A percentile compares a stretch with the other conserved stretches of the same genome.
phyloP scores from a whole-genome alignment of 2,113 vertebrate species.

The Muntiacus reevesi region DNA sequence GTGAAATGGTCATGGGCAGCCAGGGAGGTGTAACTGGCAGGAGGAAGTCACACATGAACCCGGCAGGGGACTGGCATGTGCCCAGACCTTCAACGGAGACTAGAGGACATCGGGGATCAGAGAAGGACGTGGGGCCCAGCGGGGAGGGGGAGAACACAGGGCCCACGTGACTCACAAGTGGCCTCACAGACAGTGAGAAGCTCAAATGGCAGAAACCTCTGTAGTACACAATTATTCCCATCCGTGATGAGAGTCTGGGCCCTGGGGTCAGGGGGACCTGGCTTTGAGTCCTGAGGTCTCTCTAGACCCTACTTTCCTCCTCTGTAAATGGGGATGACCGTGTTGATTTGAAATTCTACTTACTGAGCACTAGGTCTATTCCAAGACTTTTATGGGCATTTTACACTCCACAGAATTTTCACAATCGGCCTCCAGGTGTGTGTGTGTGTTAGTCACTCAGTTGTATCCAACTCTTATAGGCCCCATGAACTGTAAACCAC shows the following conservation, averaged over 20 bases:
- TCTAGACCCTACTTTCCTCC: not conserved
- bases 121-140: not conserved
- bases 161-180: accelerated
- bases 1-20: not conserved
- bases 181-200: not conserved
- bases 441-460: not conserved
- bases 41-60: not conserved
- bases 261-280: not conserved
- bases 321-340: no score
- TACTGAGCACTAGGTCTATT: not conserved
- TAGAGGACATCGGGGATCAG: not conserved
- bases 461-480: not conserved
- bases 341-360: not conserved
- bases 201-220: accelerated
- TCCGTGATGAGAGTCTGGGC: accelerated
- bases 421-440: not conserved
- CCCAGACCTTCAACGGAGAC: not conserved
- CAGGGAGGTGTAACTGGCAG: not conserved
- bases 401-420: not conserved
- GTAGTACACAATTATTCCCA: accelerated
- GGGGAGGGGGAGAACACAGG: not conserved
- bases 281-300: not conserved
- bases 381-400: not conserved
- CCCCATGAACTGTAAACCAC: not conserved
- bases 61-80: accelerated